Evolutionary conservation across 2,888 invertebrate species (phyloP).

Genomic region (Leptinotarsa haldemani): DNA sequence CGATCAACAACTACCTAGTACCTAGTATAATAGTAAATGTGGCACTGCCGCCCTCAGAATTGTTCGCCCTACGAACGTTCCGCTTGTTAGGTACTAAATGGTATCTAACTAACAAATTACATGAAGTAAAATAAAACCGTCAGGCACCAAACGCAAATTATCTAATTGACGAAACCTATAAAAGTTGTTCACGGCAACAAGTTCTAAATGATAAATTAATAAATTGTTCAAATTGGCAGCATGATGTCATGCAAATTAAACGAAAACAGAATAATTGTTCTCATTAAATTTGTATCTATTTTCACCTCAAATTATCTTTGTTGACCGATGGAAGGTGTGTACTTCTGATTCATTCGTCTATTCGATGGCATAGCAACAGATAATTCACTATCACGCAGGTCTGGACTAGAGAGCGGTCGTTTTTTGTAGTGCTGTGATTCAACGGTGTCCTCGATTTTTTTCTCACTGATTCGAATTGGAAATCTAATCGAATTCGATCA

Average conservation of each 20-base stretch:
- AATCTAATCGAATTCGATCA: no score
- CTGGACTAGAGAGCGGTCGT: neutral
- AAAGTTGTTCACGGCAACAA: slow-evolving; percentile 38
- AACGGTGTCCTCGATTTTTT: neutral
- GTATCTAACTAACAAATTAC: slow-evolving; percentile 7
- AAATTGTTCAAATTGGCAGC: slow-evolving; percentile 37
- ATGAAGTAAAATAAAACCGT: slow-evolving; percentile 35
- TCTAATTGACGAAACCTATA: slow-evolving; percentile 41
- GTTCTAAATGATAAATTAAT: slow-evolving; percentile 41
- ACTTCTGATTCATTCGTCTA: slow-evolving; percentile 6
- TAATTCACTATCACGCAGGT: slow-evolving; percentile 8
- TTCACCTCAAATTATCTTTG: slow-evolving; percentile 19
- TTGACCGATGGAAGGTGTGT: slow-evolving; percentile 17
- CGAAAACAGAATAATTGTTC: slow-evolving; percentile 20
- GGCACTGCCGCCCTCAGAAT: neutral
- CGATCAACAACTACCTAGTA: no score
- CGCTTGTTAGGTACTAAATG: neutral
- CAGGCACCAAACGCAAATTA: slow-evolving; percentile 32
- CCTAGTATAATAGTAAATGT: no score
- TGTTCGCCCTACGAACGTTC: neutral
- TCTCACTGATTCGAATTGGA: neutral
- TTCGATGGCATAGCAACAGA: slow-evolving; percentile 18
- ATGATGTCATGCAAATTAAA: slow-evolving; percentile 39
- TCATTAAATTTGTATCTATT: slow-evolving; percentile 20
- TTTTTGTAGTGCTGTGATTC: neutral